Conservation (phyloP, 1,140 invertebrate genomes). For the Chelonus insularis region DNA sequence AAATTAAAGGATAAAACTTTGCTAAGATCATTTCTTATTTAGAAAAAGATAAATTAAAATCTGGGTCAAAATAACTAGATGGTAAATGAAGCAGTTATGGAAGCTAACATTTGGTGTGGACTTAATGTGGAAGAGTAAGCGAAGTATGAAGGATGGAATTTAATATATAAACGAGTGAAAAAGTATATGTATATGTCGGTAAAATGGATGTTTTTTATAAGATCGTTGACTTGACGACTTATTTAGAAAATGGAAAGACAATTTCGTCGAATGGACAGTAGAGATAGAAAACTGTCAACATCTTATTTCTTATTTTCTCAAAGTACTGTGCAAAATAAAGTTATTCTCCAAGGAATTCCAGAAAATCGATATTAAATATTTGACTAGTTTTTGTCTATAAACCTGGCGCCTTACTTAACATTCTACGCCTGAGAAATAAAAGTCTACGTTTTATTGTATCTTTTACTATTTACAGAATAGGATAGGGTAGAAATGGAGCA, state of each 20-base stretch:
- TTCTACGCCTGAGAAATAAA: slow-evolving; percentile 5
- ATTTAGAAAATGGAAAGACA: slow-evolving; percentile 15
- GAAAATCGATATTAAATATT: slow-evolving; percentile 16
- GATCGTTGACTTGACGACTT: background rate
- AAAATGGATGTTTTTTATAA: background rate
- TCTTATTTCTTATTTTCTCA: background rate
- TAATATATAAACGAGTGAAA: background rate
- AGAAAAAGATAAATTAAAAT: too few species aligned
- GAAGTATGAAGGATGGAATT: too few species aligned
- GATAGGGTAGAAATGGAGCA: background rate
- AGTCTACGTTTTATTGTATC: slow-evolving; percentile 1
- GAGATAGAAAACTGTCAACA: slow-evolving; percentile 3
- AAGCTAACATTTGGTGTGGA: too few species aligned
- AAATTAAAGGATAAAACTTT: too few species aligned
- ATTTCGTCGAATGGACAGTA: slow-evolving; percentile 14
- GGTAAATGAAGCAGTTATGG: too few species aligned
- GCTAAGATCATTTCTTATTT: too few species aligned
- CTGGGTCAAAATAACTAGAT: too few species aligned
- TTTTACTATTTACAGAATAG: too few species aligned
- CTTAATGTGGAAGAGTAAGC: too few species aligned
- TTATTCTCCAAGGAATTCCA: slow-evolving; percentile 1
- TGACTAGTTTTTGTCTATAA: slow-evolving; percentile 8
- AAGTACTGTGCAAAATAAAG: background rate
- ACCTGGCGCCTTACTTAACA: slow-evolving; percentile 1
- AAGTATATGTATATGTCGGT: background rate